Conservation (phyloP, 30 jellyfish, hydroid and myxozoan species). For the Turritopsis dohrnii region DNA sequence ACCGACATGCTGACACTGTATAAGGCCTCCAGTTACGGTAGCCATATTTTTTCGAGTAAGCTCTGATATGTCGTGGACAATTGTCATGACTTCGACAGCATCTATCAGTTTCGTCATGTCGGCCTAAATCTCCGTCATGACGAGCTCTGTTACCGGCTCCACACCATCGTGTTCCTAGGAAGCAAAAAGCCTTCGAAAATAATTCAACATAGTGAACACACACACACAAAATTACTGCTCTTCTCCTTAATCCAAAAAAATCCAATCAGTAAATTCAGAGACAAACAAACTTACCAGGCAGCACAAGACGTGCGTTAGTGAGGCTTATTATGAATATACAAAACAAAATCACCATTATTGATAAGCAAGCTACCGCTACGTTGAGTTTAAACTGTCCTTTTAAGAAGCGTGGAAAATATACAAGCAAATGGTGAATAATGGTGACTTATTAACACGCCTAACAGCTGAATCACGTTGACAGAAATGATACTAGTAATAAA, state of each 20-base stretch:
- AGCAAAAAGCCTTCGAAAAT: neutral
- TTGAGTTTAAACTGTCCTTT: too few relatives aligned
- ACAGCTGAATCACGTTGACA: too few relatives aligned
- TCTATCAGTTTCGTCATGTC: neutral
- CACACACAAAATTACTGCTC: too few relatives aligned
- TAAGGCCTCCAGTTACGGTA: constrained; percentile 4
- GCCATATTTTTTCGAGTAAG: constrained; percentile 6
- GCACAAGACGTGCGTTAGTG: neutral
- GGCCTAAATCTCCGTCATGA: neutral
- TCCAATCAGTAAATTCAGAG: too few relatives aligned
- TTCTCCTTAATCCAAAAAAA: too few relatives aligned
- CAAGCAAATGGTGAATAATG: too few relatives aligned
- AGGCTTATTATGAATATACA: neutral
- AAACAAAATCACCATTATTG: neutral
- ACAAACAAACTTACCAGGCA: neutral
- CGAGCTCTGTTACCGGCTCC: neutral
- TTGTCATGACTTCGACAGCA: neutral
- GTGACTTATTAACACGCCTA: too few relatives aligned
- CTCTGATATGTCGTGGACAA: neutral
- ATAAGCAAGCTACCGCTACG: neutral
- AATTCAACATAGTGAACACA: neutral
- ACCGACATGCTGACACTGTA: constrained; percentile 4
- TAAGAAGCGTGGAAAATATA: too few relatives aligned
- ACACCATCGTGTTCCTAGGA: constrained; percentile 12
- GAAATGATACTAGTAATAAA: too few relatives aligned